Conservation (phyloP, 2,888 invertebrate genomes). For the Drosophila picticornis region DNA sequence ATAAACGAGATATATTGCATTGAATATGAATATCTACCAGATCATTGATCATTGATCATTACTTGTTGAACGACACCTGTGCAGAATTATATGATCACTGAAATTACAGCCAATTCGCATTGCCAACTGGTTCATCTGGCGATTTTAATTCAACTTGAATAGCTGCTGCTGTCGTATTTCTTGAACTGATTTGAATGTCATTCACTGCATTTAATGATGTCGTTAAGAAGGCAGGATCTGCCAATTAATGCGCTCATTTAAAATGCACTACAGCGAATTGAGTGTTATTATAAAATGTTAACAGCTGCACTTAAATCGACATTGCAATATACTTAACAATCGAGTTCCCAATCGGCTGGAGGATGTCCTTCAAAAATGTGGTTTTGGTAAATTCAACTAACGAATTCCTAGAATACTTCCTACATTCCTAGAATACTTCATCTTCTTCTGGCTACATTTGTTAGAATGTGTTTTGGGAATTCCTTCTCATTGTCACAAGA, state of each 20-base stretch:
- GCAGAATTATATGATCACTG: constrained; percentile 13
- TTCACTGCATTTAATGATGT: constrained; percentile 17
- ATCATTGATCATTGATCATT: constrained; percentile 16
- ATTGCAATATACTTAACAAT: not conserved
- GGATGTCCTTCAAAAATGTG: not conserved
- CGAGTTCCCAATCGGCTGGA: not conserved
- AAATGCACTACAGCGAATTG: not conserved
- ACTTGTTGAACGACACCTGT: constrained; percentile 39
- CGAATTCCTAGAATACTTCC: not conserved
- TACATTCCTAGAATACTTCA: not conserved
- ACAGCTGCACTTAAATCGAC: constrained; percentile 2
- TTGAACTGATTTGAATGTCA: constrained; percentile 25
- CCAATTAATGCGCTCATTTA: not conserved
- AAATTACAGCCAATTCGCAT: constrained; percentile 42
- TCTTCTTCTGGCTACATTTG: not conserved
- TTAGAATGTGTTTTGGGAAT: not conserved
- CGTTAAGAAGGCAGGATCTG: not conserved
- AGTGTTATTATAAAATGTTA: not conserved
- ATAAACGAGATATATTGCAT: constrained; percentile 44
- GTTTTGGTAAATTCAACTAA: not conserved
- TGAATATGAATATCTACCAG: constrained; percentile 19
- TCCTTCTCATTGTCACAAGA: not conserved
- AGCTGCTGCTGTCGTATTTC: constrained; percentile 2
- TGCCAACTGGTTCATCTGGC: constrained; percentile 51
- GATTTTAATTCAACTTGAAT: constrained; percentile 15